Evolutionary conservation across 2,888 invertebrate genomes (phyloP).

Genomic region (Drosophila mercatorum): DNA sequence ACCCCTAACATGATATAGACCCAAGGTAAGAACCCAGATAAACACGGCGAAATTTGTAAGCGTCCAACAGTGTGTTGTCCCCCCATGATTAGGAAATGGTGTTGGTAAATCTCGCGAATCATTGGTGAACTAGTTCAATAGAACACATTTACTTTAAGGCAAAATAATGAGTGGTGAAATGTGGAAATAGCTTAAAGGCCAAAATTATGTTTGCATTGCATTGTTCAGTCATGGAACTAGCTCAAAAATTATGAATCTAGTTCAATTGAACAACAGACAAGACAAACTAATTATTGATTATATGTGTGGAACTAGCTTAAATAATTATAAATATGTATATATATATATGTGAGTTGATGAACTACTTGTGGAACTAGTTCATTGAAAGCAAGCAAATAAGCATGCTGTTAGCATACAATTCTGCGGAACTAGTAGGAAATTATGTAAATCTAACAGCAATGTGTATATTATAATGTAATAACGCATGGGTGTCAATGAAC

Average conservation of each 20-base stretch:
- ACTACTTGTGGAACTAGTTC: background rate
- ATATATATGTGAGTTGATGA: background rate
- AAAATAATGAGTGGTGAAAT: background rate
- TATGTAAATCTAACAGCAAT: background rate
- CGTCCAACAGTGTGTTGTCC: constrained; percentile 28
- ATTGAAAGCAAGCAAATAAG: background rate
- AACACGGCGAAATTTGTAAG: constrained; percentile 11
- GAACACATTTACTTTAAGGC: background rate
- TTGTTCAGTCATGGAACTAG: too few species aligned
- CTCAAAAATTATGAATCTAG: background rate
- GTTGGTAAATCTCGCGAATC: constrained; percentile 35
- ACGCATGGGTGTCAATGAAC: background rate
- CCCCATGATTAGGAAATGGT: constrained; percentile 25
- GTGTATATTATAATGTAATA: background rate
- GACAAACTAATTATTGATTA: background rate
- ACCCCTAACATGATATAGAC: constrained; percentile 61
- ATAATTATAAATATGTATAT: background rate
- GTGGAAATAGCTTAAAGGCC: background rate
- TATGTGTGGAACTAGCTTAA: background rate
- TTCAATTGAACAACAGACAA: background rate
- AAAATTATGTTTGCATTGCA: too few species aligned
- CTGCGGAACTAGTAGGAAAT: background rate
- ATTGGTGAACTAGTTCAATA: constrained; percentile 19
- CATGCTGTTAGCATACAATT: background rate
- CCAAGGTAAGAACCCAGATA: constrained; percentile 57